Percentiles rank a stretch among this genome's conserved stretches.
These are phyloP conservation scores for Syngnathus scovelli DNA, from an alignment of 2,113 vertebrate species.

Conservation along the genomic window DNA sequence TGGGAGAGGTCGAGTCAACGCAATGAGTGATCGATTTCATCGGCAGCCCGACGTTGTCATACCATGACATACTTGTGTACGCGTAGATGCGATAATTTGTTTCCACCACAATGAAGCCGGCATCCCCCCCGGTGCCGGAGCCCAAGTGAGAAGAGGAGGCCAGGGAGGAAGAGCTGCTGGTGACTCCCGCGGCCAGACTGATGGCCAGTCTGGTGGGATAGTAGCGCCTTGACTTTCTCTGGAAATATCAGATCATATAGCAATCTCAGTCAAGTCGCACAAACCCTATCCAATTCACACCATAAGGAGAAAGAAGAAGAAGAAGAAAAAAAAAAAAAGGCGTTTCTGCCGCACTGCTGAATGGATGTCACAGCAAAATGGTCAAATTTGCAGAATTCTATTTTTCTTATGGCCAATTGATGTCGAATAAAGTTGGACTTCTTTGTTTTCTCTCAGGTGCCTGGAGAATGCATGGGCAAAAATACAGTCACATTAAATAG, in stretches of 20 bases:
- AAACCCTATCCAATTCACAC: no score
- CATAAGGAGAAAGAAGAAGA: no score
- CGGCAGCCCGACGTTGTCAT: background rate
- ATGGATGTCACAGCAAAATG: no score
- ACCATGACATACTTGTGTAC: constrained; percentile 76
- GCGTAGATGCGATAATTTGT: constrained; percentile 90
- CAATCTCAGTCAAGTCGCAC: no score
- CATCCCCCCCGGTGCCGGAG: constrained; percentile 59
- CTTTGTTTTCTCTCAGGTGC: background rate
- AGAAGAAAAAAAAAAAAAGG: no score
- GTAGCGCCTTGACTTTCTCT: constrained; percentile 88
- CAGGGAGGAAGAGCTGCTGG: constrained; percentile 57
- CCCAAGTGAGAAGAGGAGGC: constrained; percentile 35
- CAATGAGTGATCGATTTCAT: background rate
- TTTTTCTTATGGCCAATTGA: no score
- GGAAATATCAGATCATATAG: background rate
- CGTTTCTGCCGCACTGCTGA: no score
- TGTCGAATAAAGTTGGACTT: no score
- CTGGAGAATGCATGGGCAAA: no score
- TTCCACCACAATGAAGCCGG: constrained; percentile 85
- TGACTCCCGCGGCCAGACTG: constrained; percentile 82
- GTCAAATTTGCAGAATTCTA: no score
- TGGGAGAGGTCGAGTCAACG: constrained; percentile 36
- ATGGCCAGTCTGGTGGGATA: constrained; percentile 89
- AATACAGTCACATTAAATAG: background rate